Conservation (phyloP, 2,888 invertebrate species). For the Oscheius sp. region DNA sequence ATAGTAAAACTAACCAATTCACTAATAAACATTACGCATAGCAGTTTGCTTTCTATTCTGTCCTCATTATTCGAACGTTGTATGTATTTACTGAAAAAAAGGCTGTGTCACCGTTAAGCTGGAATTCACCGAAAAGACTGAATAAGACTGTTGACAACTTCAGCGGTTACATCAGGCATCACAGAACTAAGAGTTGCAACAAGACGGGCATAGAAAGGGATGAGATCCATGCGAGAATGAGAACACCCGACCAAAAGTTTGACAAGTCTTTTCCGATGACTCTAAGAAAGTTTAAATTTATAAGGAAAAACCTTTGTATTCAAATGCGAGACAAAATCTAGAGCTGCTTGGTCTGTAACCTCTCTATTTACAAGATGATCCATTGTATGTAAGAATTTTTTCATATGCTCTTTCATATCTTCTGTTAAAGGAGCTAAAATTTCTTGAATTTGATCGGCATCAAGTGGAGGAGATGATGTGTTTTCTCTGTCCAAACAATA, state of each 20-base stretch:
- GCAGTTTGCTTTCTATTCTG: slow-evolving; percentile 36
- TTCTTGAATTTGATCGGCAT: slow-evolving; percentile 26
- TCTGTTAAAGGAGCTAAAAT: slow-evolving; percentile 19
- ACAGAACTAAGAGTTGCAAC: slow-evolving; percentile 62
- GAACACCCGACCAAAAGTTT: slow-evolving; percentile 53
- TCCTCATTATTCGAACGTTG: neutral
- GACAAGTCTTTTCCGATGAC: slow-evolving; percentile 55
- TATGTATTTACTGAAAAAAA: slow-evolving; percentile 14
- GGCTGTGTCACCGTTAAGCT: neutral
- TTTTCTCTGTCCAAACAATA: neutral
- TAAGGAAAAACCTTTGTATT: slow-evolving; percentile 40
- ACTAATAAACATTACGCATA: slow-evolving; percentile 54
- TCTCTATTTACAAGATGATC: slow-evolving; percentile 62
- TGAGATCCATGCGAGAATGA: slow-evolving; percentile 51
- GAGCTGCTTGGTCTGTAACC: slow-evolving; percentile 61
- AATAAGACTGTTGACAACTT: slow-evolving; percentile 41
- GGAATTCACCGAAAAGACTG: slow-evolving; percentile 32
- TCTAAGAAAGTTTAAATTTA: slow-evolving; percentile 15
- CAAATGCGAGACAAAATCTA: slow-evolving; percentile 58
- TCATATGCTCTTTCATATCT: slow-evolving; percentile 24
- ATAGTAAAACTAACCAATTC: slow-evolving; percentile 52
- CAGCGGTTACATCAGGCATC: slow-evolving; percentile 58
- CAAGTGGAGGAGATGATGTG: neutral
- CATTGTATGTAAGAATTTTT: slow-evolving; percentile 53
- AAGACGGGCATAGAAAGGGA: slow-evolving; percentile 65